Conservation (phyloP, 23 tunicate species). For the Ascidia mentula region DNA sequence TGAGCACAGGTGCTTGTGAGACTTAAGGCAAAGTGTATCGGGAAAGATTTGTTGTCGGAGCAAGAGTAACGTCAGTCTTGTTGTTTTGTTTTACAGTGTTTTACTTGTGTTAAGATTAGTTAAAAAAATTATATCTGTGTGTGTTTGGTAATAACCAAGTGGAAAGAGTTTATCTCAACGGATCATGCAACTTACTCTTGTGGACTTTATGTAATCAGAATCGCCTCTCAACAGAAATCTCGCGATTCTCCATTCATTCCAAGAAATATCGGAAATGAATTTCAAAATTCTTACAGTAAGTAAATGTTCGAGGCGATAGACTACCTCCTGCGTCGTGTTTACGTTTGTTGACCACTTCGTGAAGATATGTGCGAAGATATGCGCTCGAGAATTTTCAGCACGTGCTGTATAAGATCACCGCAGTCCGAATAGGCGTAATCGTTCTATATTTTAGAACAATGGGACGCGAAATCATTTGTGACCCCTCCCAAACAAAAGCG, state of each 20-base stretch:
- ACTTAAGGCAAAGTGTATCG: too few relatives aligned
- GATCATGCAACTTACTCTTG: not conserved
- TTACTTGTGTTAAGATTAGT: not conserved
- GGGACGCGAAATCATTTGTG: not conserved
- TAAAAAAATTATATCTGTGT: not conserved
- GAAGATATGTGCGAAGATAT: too few relatives aligned
- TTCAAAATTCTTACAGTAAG: conserved; percentile 36
- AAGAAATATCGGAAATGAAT: conserved; percentile 10
- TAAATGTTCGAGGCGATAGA: not conserved
- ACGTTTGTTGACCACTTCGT: too few relatives aligned
- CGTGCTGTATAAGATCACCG: too few relatives aligned
- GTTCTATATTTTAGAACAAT: conserved; percentile 5
- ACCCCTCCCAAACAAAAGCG: conserved; percentile 6
- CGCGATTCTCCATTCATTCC: not conserved
- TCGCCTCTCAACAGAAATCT: too few relatives aligned
- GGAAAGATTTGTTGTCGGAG: too few relatives aligned
- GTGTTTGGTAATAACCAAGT: not conserved
- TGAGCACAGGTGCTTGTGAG: not conserved
- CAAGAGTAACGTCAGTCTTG: too few relatives aligned
- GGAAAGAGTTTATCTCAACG: not conserved
- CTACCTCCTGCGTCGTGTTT: too few relatives aligned
- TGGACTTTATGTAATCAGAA: conserved; percentile 2
- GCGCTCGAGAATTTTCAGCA: conserved; percentile 3
- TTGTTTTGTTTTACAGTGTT: not conserved
- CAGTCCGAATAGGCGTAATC: not conserved